A percentile compares a stretch with the other conserved stretches of the same genome.
These are phyloP conservation scores for Eupelmus urozonus DNA, from an alignment of 2,888 invertebrate genomes.

Conservation along the genomic window DNA sequence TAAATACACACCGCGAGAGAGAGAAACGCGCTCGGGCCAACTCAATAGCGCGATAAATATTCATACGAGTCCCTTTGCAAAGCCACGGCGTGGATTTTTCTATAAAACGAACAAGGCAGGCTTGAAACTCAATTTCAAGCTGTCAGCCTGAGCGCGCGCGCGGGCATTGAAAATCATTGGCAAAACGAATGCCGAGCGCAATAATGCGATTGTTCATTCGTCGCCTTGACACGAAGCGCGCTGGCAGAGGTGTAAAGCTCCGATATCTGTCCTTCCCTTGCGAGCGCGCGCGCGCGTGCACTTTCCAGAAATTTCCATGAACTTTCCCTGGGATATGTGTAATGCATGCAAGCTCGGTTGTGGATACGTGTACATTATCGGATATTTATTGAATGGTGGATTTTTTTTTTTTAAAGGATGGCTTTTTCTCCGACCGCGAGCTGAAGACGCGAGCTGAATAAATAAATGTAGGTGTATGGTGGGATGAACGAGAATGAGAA, in stretches of 20 bases:
- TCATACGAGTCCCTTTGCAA: no score
- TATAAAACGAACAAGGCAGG: constrained; percentile 3
- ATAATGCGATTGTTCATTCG: constrained; percentile 52
- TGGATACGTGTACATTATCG: constrained; percentile 8
- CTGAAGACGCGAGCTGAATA: no score
- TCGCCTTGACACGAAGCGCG: constrained; percentile 49
- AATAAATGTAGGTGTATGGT: no score
- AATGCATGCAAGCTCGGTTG: no score
- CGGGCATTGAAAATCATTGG: constrained; percentile 49
- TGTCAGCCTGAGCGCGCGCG: constrained; percentile 13
- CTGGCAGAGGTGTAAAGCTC: constrained; percentile 28
- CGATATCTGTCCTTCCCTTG: constrained; percentile 30
- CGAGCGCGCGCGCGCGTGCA: no score
- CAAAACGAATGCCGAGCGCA: constrained; percentile 34
- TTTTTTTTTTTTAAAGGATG: not conserved
- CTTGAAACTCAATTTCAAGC: constrained; percentile 49
- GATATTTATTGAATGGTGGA: not conserved
- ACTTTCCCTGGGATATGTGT: constrained; percentile 21
- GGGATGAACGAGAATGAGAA: no score
- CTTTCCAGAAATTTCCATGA: constrained; percentile 35
- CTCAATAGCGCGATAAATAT: no score
- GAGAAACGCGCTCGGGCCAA: no score
- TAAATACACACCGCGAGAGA: no score
- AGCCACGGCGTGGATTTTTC: no score
- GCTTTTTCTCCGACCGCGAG: no score